Evolutionary conservation across 2,113 vertebrate genomes (phyloP).

Genomic region (Anser brachyrhynchus): DNA sequence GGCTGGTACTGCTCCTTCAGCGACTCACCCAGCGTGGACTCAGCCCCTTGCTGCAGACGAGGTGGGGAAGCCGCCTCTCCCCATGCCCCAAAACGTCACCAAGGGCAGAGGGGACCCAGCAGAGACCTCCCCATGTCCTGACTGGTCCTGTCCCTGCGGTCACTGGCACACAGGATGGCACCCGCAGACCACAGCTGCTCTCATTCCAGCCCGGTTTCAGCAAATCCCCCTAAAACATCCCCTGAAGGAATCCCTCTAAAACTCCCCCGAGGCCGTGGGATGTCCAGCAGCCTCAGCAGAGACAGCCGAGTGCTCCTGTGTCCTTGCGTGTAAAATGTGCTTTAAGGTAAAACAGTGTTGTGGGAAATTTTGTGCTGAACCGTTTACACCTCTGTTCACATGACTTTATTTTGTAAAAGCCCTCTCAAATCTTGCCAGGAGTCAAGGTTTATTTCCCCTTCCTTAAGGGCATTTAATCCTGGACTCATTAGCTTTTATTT

Average conservation of each 20-base stretch:
- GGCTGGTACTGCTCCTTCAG: not conserved
- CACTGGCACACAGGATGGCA: not conserved
- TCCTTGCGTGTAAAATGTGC: fast-evolving
- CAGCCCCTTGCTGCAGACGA: not conserved
- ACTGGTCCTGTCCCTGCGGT: fast-evolving
- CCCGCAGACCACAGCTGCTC: too few species aligned
- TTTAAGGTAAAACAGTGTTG: not conserved
- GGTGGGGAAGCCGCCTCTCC: not conserved
- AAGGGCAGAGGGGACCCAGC: not conserved
- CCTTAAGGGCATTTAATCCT: constrained; percentile 28
- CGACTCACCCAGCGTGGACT: too few species aligned
- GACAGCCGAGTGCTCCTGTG: not conserved
- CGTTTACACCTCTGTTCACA: not conserved
- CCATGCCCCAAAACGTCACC: not conserved
- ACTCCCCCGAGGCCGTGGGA: fast-evolving
- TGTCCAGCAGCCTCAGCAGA: not conserved
- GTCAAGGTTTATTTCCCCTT: constrained; percentile 52
- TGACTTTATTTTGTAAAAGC: not conserved
- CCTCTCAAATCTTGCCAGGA: constrained; percentile 49
- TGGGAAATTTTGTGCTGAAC: constrained; percentile 34
- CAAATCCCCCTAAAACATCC: not conserved
- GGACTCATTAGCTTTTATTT: constrained; percentile 37
- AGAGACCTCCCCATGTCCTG: not conserved
- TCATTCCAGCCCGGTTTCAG: not conserved
- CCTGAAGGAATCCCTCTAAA: too few species aligned